phyloP scores from a whole-genome alignment of 2,113 vertebrate genomes.

The Leucoraja erinaceus region DNA sequence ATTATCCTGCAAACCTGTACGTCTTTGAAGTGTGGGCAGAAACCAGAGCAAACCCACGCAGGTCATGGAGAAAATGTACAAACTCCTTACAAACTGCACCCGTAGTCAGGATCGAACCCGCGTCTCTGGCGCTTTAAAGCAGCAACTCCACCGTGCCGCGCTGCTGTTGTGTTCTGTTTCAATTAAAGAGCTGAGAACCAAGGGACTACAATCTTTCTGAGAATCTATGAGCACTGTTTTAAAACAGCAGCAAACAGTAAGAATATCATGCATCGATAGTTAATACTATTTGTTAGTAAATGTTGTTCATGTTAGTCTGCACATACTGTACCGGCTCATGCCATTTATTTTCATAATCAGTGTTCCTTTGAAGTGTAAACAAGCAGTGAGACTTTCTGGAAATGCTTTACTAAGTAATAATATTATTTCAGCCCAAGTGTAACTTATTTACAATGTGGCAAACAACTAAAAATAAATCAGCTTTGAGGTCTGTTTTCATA shows the following conservation, averaged over 20 bases:
- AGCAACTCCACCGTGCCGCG: too few relatives aligned
- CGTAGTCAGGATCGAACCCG: too few relatives aligned
- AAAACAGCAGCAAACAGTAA: background rate
- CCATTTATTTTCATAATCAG: background rate
- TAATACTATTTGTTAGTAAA: background rate
- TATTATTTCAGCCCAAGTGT: background rate
- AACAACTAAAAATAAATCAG: background rate
- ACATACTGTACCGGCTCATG: background rate
- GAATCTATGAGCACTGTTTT: background rate
- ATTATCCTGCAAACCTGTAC: too few relatives aligned
- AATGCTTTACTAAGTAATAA: background rate
- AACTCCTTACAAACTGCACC: too few relatives aligned
- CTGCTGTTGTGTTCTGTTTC: background rate
- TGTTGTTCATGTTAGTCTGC: background rate
- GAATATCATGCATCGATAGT: background rate
- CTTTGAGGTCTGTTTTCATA: background rate
- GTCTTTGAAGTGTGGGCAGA: too few relatives aligned
- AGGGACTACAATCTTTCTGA: conserved; percentile 13
- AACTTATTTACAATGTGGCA: background rate
- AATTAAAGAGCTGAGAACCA: background rate
- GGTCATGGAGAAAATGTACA: too few relatives aligned
- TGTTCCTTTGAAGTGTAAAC: background rate
- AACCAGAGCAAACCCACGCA: too few relatives aligned
- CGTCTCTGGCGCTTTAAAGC: too few relatives aligned
- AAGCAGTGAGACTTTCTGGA: background rate